A percentile compares a stretch with the other conserved stretches of the same genome.
phyloP scores from a whole-genome alignment of 1,140 invertebrate species.

The Leptoteleia sp. region DNA sequence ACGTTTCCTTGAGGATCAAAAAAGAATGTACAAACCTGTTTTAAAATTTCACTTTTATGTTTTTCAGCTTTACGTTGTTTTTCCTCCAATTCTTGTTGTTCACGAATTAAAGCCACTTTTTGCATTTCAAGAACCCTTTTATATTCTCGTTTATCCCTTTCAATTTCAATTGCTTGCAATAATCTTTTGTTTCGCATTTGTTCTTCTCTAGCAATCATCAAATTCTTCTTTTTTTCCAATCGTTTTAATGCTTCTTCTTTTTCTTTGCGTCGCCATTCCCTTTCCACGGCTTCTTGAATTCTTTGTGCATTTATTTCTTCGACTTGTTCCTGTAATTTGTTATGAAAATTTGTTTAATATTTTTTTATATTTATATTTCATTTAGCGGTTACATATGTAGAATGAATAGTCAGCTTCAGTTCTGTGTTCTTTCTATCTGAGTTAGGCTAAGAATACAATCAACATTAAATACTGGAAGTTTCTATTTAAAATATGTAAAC shows the following conservation, averaged over 20 bases:
- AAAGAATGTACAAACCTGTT: constrained; percentile 73
- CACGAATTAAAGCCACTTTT: constrained; percentile 74
- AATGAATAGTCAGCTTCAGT: too few relatives aligned
- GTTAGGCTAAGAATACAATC: too few relatives aligned
- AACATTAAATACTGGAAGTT: too few relatives aligned
- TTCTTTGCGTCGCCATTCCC: constrained; percentile 81
- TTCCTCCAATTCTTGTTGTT: constrained; percentile 76
- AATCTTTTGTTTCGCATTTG: constrained; percentile 81
- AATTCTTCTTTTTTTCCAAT: constrained; percentile 79
- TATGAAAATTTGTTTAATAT: too few relatives aligned
- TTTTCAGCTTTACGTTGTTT: constrained; percentile 70
- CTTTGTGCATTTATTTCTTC: constrained; percentile 82
- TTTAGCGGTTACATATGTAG: not conserved
- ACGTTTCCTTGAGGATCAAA: too few relatives aligned
- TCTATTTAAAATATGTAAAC: not conserved
- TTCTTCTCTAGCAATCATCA: constrained; percentile 77
- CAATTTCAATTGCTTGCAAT: constrained; percentile 83
- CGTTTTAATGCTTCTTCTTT: constrained; percentile 80
- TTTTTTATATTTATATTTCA: too few relatives aligned
- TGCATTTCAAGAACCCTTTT: constrained; percentile 80
- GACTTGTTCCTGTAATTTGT: constrained; percentile 75
- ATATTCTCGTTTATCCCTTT: constrained; percentile 84
- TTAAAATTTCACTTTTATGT: constrained; percentile 76
- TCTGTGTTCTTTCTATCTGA: too few relatives aligned
- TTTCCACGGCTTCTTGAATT: constrained; percentile 83